phyloP scores from a whole-genome alignment of 1,140 invertebrate genomes.

The Aphelinus atriplicis region DNA sequence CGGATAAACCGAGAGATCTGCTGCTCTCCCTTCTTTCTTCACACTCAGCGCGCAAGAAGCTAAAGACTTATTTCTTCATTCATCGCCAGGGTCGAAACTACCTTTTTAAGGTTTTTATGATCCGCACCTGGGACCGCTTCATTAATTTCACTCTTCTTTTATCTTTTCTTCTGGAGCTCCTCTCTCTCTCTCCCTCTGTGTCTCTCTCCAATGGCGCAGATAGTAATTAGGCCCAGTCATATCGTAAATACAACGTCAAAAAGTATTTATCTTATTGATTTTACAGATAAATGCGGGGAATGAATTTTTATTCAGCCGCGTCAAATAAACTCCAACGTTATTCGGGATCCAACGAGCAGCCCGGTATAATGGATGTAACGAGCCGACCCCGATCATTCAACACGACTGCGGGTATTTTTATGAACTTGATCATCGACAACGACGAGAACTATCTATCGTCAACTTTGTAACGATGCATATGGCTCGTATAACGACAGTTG shows the following conservation, averaged over 20 bases:
- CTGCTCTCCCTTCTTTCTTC: conserved; percentile 30
- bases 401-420: no score
- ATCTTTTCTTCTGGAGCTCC: conserved; percentile 8
- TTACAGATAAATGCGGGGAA: conserved; percentile 33
- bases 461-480: no score
- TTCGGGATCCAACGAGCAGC: no score
- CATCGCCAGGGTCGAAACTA: conserved; percentile 30
- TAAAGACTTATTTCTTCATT: conserved; percentile 49
- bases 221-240: conserved; percentile 34
- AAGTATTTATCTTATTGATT: conserved; percentile 41
- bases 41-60: conserved; percentile 20
- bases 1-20: conserved; percentile 56
- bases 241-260: conserved; percentile 22
- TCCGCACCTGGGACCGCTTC: conserved; percentile 44
- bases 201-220: conserved; percentile 22
- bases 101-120: conserved; percentile 45
- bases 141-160: conserved; percentile 39
- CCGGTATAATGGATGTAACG: no score
- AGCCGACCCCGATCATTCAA: no score
- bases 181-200: background rate
- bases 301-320: conserved; percentile 38
- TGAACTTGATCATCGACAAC: no score
- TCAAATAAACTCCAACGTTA: no score
- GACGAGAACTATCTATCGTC: no score
- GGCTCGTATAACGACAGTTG: no score